These are phyloP conservation scores for Choreutis nemorana DNA, from an alignment of 2,888 invertebrate genomes.

Conservation along the genomic window DNA sequence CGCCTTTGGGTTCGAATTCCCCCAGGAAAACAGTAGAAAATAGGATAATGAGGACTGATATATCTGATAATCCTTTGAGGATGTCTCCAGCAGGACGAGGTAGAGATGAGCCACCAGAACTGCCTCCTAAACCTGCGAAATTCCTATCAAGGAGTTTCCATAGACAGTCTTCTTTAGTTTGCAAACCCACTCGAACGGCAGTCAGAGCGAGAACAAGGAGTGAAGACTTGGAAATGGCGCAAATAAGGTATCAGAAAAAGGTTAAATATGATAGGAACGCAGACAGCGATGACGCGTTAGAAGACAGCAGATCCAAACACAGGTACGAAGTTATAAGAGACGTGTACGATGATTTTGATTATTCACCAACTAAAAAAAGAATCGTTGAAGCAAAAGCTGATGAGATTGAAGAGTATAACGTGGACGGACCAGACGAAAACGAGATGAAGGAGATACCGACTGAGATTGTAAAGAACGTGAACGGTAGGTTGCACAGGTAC, in stretches of 20 bases:
- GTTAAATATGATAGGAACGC: slow-evolving; percentile 33
- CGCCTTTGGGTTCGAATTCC: slow-evolving; percentile 52
- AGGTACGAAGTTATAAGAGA: slow-evolving; percentile 67
- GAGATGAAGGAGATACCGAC: slow-evolving; percentile 66
- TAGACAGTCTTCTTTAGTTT: slow-evolving; percentile 50
- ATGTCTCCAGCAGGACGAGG: slow-evolving; percentile 34
- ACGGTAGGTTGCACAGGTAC: slow-evolving; percentile 66
- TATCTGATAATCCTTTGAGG: slow-evolving; percentile 54
- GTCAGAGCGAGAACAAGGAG: slow-evolving; percentile 40
- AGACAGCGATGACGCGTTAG: slow-evolving; percentile 38
- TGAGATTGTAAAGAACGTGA: slow-evolving; percentile 69
- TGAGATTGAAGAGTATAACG: slow-evolving; percentile 59
- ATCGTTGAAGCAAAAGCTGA: slow-evolving; percentile 50
- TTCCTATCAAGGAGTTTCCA: slow-evolving; percentile 42
- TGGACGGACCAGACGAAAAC: slow-evolving; percentile 60
- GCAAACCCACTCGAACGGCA: slow-evolving; percentile 51
- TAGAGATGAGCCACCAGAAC: slow-evolving; percentile 45
- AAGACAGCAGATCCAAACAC: slow-evolving; percentile 41
- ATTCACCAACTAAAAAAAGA: slow-evolving; percentile 57
- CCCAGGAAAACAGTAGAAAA: slow-evolving; percentile 46
- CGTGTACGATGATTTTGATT: slow-evolving; percentile 40
- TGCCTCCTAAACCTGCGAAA: slow-evolving; percentile 51
- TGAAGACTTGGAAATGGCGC: slow-evolving; percentile 58
- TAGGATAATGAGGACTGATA: slow-evolving; percentile 50
- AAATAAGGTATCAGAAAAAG: slow-evolving; percentile 32